Conservation (phyloP, 1,140 invertebrate species). For the Drosophila quadrilineata region DNA sequence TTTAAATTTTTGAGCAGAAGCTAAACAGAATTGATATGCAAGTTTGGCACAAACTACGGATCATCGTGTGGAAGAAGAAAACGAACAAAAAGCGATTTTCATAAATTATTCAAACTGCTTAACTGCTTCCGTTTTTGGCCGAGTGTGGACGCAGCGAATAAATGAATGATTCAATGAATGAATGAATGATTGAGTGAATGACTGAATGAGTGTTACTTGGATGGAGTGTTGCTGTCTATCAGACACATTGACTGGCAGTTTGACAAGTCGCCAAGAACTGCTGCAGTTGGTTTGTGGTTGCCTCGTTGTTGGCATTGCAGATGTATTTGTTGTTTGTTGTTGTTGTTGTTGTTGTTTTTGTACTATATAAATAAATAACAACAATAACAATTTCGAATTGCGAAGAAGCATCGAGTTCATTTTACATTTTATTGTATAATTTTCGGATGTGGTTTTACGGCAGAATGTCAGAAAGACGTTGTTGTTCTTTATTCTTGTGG, state of each 20-base stretch:
- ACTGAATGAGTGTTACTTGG: constrained; percentile 18
- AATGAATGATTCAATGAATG: background rate
- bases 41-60: constrained; percentile 54
- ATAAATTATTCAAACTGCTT: constrained; percentile 77
- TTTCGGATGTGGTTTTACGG: constrained; percentile 71
- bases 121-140: constrained; percentile 72
- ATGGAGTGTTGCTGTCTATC: constrained; percentile 15
- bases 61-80: no score
- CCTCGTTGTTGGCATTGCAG: constrained; percentile 36
- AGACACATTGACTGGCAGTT: constrained; percentile 37
- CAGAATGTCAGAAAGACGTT: constrained; percentile 21
- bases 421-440: constrained; percentile 80
- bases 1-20: background rate
- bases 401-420: constrained; percentile 48
- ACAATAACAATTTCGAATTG: constrained; percentile 44
- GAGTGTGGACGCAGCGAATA: no score
- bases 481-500: constrained; percentile 42
- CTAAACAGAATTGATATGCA: constrained; percentile 60
- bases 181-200: constrained; percentile 2
- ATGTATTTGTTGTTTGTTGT: no score
- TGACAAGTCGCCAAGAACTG: constrained; percentile 43
- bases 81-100: constrained; percentile 50
- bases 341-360: no score
- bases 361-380: constrained; percentile 61
- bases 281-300: constrained; percentile 62